A percentile compares a stretch with the other conserved stretches of the same genome.
Evolutionary conservation across 2,113 vertebrate genomes (phyloP).

Genomic region (Erpornis zantholeuca): DNA sequence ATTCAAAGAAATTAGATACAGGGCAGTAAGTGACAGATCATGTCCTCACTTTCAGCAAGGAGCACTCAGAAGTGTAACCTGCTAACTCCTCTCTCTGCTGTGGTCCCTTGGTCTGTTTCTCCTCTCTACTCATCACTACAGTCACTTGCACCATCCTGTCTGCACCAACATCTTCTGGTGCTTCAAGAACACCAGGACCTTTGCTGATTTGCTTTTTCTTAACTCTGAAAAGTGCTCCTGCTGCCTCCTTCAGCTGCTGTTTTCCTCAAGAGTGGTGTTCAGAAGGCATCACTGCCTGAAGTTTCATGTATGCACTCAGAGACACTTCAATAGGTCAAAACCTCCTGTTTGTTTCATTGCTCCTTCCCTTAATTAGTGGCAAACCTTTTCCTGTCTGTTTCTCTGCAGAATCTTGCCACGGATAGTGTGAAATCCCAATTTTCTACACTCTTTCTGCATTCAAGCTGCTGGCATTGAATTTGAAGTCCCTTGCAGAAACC

Average conservation of each 20-base stretch:
- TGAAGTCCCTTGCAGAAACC: neutral
- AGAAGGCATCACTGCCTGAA: neutral
- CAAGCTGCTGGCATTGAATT: neutral
- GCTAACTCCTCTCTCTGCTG: neutral
- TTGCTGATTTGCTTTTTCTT: neutral
- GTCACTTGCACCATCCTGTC: neutral
- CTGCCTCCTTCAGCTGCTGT: neutral
- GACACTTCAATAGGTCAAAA: neutral
- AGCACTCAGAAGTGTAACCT: neutral
- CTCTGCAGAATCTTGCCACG: neutral
- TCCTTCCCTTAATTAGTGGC: neutral
- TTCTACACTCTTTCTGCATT: neutral
- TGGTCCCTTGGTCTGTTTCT: neutral
- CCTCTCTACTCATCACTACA: neutral
- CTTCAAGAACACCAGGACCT: neutral
- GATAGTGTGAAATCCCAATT: neutral
- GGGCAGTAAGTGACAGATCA: neutral
- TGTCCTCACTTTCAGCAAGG: neutral
- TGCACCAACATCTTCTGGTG: neutral
- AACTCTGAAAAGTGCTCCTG: neutral
- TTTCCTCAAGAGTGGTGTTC: neutral
- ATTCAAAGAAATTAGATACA: neutral
- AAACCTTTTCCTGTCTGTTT: neutral
- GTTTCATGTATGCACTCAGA: neutral
- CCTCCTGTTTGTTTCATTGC: neutral